Base-by-base conservation (phyloP, 2,797 vertebrate genomes). In the Sylvia borin region DNA sequence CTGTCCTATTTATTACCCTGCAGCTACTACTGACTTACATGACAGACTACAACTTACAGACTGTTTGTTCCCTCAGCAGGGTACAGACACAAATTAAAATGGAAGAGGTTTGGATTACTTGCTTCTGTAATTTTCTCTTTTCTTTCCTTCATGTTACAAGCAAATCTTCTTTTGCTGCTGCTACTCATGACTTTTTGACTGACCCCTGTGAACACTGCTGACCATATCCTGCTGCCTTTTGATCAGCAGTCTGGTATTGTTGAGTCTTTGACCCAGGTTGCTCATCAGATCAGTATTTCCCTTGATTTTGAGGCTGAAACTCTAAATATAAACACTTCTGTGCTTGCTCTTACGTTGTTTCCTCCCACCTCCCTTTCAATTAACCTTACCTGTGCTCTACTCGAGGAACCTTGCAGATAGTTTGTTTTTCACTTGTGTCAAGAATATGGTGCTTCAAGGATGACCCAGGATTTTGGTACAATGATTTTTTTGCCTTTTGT, bases 21-120 rank as follows among this genome's bases (percentile, higher is more conserved):
- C 57, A 91, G 92, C 92, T 71, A 57, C 71, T 15, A 27, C 57
- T 57, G 93, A 93, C 88, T 80, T 92, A 76, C 87, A 67, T 64
- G 74, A 86, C 70, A 83, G 88, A 38, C 58, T 91, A 88, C 88
- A 67, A 67, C 64, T 82, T 73, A 81, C 32, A 81, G 58, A 79
- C 74, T 90, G 72, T 95, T 94, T 97, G 97, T 95, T 97, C 82
- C 95, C 96, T 42, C 97, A 97, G 96, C 96, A 91, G 93, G 97
- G 86, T 64, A 79, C 72, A 83, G 89, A 91, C 87, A 90, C 95
- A 96, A 95, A 92, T 96, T 92, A 91, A 86, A 94, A 96, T 96
- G 85, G 95, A 97, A 91, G 91, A 94, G 91, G 3, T 91, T 92
- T 96, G 93, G 68, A 73, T 93, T 95, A 47, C 95, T 95, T 92